Percentiles rank a stretch among this genome's conserved stretches.
These are phyloP conservation scores for Epinephelus coioides DNA, from an alignment of 2,797 vertebrate species.

Conservation along the genomic window DNA sequence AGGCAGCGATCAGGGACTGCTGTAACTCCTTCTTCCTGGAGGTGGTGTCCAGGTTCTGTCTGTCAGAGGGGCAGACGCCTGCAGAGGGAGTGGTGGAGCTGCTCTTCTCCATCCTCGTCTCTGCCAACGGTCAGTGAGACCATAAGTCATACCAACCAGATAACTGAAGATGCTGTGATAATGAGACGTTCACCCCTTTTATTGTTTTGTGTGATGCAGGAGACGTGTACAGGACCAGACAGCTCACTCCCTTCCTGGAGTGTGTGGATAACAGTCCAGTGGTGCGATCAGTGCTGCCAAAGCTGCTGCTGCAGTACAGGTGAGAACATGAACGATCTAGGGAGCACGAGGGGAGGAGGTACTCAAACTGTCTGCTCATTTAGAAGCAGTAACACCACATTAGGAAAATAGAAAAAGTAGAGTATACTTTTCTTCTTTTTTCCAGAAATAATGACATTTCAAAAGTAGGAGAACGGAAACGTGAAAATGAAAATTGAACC, in stretches of 20 bases:
- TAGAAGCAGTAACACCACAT: background rate
- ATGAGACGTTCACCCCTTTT: background rate
- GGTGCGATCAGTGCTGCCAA: conserved; percentile 85
- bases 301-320: conserved; percentile 87
- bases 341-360: background rate
- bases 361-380: background rate
- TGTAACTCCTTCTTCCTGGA: conserved; percentile 88
- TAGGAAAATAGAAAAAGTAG: background rate
- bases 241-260: conserved; percentile 85
- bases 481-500: no score
- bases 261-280: conserved; percentile 86
- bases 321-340: conserved; percentile 39
- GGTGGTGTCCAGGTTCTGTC: conserved; percentile 86
- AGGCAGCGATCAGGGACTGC: conserved; percentile 58
- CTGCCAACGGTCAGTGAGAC: conserved; percentile 71
- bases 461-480: no score
- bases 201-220: conserved; percentile 57
- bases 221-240: conserved; percentile 81
- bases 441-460: no score
- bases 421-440: no score
- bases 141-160: no score
- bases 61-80: conserved; percentile 73
- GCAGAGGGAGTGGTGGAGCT: conserved; percentile 80
- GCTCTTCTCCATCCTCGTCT: conserved; percentile 85
- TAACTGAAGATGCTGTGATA: background rate